These are phyloP conservation scores for Epinotia demarniana DNA, from an alignment of 2,888 invertebrate species.

Conservation along the genomic window DNA sequence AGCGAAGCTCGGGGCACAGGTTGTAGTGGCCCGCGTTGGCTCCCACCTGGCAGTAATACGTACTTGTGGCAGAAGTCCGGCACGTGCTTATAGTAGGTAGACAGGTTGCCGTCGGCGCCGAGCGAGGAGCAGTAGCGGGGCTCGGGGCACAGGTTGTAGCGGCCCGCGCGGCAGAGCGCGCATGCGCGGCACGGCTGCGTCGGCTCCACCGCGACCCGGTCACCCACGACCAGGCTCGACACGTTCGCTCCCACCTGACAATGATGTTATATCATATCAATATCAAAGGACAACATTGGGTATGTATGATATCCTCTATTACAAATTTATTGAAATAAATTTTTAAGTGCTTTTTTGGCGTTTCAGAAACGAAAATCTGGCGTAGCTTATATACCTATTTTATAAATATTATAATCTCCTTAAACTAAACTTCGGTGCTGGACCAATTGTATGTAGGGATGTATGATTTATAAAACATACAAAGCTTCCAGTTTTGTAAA, in stretches of 20 bases:
- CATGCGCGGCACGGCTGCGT: conserved; percentile 95
- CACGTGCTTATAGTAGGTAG: conserved; percentile 93
- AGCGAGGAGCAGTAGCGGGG: conserved; percentile 96
- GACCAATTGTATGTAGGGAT: no score
- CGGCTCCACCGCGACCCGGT: conserved; percentile 97
- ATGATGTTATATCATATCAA: no score
- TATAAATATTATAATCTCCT: no score
- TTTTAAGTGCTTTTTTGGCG: no score
- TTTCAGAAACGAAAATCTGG: no score
- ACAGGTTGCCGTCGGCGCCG: conserved; percentile 93
- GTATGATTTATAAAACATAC: no score
- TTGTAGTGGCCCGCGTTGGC: conserved; percentile 90
- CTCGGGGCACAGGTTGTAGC: conserved; percentile 95
- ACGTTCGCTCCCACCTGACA: conserved; percentile 82
- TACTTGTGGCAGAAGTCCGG: conserved; percentile 95
- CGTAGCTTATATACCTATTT: no score
- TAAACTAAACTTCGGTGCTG: no score
- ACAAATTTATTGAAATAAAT: background rate
- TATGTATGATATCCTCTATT: background rate
- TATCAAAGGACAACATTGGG: no score
- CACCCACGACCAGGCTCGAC: conserved; percentile 87
- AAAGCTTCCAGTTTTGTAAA: no score
- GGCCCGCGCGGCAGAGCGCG: conserved; percentile 91
- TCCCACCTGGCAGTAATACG: conserved; percentile 48
- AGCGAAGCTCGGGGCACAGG: conserved; percentile 91